These are phyloP conservation scores for Calameuta pallipes DNA, from an alignment of 2,888 invertebrate genomes.

Conservation along the genomic window DNA sequence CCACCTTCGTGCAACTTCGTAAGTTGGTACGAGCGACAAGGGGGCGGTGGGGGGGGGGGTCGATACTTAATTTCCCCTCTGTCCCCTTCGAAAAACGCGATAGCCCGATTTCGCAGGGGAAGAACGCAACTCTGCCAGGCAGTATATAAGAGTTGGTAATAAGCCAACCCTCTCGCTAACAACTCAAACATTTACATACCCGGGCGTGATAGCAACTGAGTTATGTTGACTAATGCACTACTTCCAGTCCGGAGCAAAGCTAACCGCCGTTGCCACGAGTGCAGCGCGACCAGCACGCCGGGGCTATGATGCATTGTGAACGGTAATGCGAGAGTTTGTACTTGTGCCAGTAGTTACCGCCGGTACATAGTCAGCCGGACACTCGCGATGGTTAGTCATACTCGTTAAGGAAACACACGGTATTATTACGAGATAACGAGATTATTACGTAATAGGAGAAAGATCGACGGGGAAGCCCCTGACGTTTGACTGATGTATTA, in stretches of 20 bases:
- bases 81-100: too few relatives aligned
- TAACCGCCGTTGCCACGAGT: background rate
- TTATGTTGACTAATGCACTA: conserved; percentile 39
- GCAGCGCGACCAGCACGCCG: background rate
- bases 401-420: background rate
- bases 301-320: conserved; percentile 1
- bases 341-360: background rate
- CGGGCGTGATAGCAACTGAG: conserved; percentile 40
- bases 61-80: too few relatives aligned
- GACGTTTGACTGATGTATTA: background rate
- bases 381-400: background rate
- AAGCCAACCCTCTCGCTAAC: conserved; percentile 34
- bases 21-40: too few relatives aligned
- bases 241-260: background rate
- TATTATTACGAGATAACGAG: background rate
- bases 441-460: background rate
- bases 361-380: background rate
- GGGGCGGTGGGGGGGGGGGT: too few relatives aligned
- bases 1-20: too few relatives aligned
- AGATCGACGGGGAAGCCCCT: background rate
- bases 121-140: too few relatives aligned
- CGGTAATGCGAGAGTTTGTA: background rate
- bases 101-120: too few relatives aligned
- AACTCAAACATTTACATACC: conserved; percentile 52
- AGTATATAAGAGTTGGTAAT: background rate